These are phyloP conservation scores for Crenuchus spilurus DNA, from an alignment of 2,797 vertebrate species.

Conservation along the genomic window DNA sequence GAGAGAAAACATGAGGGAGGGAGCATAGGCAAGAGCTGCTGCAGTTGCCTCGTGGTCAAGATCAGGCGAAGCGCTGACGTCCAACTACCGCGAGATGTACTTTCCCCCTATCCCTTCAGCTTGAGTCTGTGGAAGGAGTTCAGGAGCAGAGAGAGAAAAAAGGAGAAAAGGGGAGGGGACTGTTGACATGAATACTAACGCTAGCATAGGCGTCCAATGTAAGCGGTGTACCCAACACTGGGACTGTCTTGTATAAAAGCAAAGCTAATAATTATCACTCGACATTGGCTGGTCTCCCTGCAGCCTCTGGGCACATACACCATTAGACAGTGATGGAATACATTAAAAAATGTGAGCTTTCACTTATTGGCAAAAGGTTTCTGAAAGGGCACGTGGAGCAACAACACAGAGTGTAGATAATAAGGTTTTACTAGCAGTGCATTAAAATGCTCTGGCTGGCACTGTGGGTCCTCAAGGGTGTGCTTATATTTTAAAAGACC, in stretches of 20 bases:
- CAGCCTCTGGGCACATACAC: constrained; percentile 37
- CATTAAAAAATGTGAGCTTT: constrained; percentile 33
- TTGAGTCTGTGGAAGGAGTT: constrained; percentile 27
- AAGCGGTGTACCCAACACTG: neutral
- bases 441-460: constrained; percentile 10
- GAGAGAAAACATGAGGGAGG: constrained; percentile 39
- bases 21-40: constrained; percentile 38
- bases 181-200: neutral
- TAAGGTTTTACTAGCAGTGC: neutral
- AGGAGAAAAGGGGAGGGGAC: constrained; percentile 46
- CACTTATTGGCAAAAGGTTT: constrained; percentile 23
- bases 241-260: neutral
- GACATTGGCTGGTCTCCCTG: constrained; percentile 32
- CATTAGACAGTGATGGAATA: constrained; percentile 30
- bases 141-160: neutral
- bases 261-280: constrained; percentile 46
- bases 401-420: constrained; percentile 1
- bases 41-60: constrained; percentile 58
- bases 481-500: constrained; percentile 9
- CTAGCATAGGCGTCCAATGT: neutral
- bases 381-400: neutral
- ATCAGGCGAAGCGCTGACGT: constrained; percentile 55
- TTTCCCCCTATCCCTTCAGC: constrained; percentile 48
- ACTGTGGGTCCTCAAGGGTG: neutral
- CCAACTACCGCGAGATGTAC: constrained; percentile 53